These are phyloP conservation scores for Pristiophorus japonicus DNA, from an alignment of 2,113 vertebrate genomes.

Conservation along the genomic window DNA sequence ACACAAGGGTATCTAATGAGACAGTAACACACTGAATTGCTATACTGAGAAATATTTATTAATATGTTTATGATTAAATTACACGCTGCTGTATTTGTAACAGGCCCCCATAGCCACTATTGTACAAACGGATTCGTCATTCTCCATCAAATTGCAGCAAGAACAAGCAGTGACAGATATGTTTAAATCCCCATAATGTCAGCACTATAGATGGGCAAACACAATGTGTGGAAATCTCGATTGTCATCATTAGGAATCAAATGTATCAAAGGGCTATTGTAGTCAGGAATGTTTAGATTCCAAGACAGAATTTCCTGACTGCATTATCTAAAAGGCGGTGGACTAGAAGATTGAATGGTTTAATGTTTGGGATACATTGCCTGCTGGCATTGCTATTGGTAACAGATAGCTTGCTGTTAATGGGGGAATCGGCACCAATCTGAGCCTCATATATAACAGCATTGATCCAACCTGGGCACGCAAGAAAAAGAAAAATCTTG, in stretches of 20 bases:
- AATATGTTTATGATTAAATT: background rate
- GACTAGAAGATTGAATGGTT: background rate
- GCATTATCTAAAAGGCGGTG: background rate
- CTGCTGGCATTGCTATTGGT: background rate
- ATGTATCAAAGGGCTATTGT: conserved; percentile 25
- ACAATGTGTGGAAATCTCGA: conserved; percentile 15
- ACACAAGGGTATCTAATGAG: background rate
- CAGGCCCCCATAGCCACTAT: background rate
- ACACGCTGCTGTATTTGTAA: background rate
- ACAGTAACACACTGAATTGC: background rate
- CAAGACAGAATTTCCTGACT: conserved; percentile 5
- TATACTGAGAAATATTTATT: background rate
- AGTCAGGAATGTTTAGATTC: conserved; percentile 16
- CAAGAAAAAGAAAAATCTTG: background rate
- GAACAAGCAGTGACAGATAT: background rate
- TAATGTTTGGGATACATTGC: background rate
- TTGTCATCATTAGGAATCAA: conserved; percentile 16
- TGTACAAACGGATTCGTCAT: background rate
- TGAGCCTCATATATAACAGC: background rate
- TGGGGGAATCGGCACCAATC: background rate
- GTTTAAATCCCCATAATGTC: background rate
- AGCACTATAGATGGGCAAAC: conserved; percentile 25
- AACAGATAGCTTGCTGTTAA: background rate
- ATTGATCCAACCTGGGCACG: background rate
- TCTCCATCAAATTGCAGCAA: background rate